Evolutionary conservation across 2,113 vertebrate genomes (phyloP), one percentile per base, ranked within the genome.

Genomic region (Grallaria varia): DNA sequence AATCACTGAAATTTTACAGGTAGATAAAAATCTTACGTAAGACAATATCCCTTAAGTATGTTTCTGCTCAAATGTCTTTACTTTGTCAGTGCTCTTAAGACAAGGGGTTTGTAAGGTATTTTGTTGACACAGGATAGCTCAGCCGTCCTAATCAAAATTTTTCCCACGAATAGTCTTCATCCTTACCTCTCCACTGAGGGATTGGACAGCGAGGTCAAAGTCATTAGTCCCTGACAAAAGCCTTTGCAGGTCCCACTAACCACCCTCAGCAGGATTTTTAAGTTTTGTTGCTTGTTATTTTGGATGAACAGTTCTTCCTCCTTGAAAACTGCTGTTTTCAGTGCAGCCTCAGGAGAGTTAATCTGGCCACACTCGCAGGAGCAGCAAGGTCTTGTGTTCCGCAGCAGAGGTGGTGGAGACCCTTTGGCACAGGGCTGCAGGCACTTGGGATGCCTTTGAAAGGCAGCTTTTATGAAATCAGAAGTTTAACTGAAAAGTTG

Each of bases 181-280:
- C 67, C n/a, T 76, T 80, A 91, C 68, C 59, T 84, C 56, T 91
- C 11, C 0, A 1, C 44, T 39, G 33, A 95, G 23, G 24, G 24
- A 88, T 64, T 0, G 4, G 68, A 95, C 37, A 84, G 64, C 74
- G 76, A 92, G 91, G 75, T 90, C 78, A 94, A 94, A 91, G 87
- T 69, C 74, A 90, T 93, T 83, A 91, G 63, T n/a, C 35, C 59
- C 50, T 47, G 35, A 93, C 78, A 96, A 94, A 96, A 93, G 72
- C 45, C 71, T 69, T 50, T 80, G 84, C 71, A 93, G 58, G 55
- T 93, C 81, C 55, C 72, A 83, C 74, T 71, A 82, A 90, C 55
- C 45, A 85, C 3, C 4, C 87, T 77, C 2, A 0, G 67, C 67
- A 52, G 75, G 75, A 86, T 63, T 63, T 91, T 11, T 77, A 89